Base-by-base conservation (phyloP, 2,113 vertebrate genomes). In the Apus apus region DNA sequence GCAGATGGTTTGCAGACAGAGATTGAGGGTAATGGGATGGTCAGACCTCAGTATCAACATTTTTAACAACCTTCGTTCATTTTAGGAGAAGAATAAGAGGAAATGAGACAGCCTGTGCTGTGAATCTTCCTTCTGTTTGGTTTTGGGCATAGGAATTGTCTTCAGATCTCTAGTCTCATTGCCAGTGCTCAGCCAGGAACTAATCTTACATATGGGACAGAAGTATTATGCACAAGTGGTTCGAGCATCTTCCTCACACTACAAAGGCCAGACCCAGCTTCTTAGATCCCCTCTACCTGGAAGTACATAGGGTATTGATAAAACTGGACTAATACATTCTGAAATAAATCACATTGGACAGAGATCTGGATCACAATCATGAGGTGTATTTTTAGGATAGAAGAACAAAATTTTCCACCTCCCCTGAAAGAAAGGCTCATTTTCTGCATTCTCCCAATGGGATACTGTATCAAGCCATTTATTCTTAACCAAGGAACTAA, bases 31-130 rank as follows among this genome's bases (percentile, higher is more conserved):
- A 95, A 94, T 11, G 34, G 88, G 68, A 86, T 60, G 36, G 75
- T 93, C 95, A 89, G 58, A 62, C 32, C 51, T 94, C 73, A 60
- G 92, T 90, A 93, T 45, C 76, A 57, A 70, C 53, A 50, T 87
- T 90, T 90, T 86, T 48, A 93, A 68, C 61, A 93, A 92, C 83
- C 89, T 95, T 71, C 81, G 53, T 78, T 93, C 83, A 53, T 81
- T 76, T 60, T 84, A 21, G 22, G 56, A 30, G 25, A 3, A 75
- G 56, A 87, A 40, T 4, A 38, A 81, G 73, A 94, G 36, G 56
- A 62, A 90, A 67, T 8, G 54, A 64, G 76, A 77, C 46, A 74
- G 68, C 14, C 56, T 56, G 29, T 25, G 75, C 46, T 90, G 82
- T n/a, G n/a, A 71, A 67, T 64, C 56, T 46, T 85, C 66, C 51